Base-by-base conservation (phyloP, 2,113 vertebrate species). In the Acrocephalus arundinaceus region DNA sequence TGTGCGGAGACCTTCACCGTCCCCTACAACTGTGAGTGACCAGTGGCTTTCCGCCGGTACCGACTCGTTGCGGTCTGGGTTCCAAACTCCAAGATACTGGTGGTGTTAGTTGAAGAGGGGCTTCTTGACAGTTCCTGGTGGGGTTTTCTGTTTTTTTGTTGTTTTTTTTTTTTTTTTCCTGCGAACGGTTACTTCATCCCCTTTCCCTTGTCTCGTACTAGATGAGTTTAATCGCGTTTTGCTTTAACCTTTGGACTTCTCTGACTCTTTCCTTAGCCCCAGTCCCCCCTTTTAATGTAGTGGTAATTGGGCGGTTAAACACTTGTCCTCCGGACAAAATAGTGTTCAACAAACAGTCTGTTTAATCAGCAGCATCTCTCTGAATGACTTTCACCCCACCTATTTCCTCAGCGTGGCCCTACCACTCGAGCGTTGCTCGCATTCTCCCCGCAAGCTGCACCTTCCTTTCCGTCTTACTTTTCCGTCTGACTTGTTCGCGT, bases 141-240 rank as follows among this genome's bases (percentile, higher is more conserved):
- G 35, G 35, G 35, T 35, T 35, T 35, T 35, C n/a, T n/a, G n/a
- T n/a, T n/a, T n/a, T n/a, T n/a, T n/a, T n/a, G n/a, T n/a, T n/a
- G n/a, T n/a, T 35, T 13, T 20, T 25, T 28, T 22, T 2, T 4
- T 3, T 6, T 28, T 37, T 27, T 24, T 10, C 2, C 10, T n/a
- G 18, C 21, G 9, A n/a, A 7, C 2, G 4, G 4, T 22, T 41
- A 8, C 24, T 67, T 59, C 2, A 21, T 15, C 13, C 1, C 9
- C 4, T 35, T 23, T 3, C 3, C 7, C 1, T 1, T 10, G 10
- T 9, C 11, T 31, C 12, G 9, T 7, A 30, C 8, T 48, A 2
- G 18, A 14, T 15, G 41, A 25, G 15, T 22, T 75, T 63, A n/a
- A 5, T 35, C 13, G 5, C 10, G 27, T 82, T 70, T 37, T 70